Percentiles rank a stretch among this genome's conserved stretches.
phyloP scores from a whole-genome alignment of 2,888 invertebrate species.

The Apamea monoglypha region DNA sequence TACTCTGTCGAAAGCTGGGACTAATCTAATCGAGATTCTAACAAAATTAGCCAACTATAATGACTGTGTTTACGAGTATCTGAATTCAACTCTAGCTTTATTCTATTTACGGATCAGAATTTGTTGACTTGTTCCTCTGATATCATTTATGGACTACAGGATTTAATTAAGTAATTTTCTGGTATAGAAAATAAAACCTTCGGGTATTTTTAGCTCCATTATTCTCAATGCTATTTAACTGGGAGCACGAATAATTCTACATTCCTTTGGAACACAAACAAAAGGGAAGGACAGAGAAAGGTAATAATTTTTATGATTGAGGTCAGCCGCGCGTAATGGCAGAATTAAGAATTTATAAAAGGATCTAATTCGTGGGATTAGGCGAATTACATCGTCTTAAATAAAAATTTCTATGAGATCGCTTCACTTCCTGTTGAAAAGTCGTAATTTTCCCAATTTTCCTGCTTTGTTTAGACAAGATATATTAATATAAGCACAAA shows the following conservation, averaged over 20 bases:
- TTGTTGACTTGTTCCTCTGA: constrained; percentile 1
- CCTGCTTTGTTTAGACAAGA: constrained; percentile 33
- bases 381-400: constrained; percentile 50
- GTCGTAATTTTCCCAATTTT: constrained; percentile 24
- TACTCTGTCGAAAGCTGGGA: constrained; percentile 20
- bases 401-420: constrained; percentile 50
- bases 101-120: constrained; percentile 18
- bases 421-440: constrained; percentile 22
- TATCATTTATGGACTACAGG: not conserved
- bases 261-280: constrained; percentile 19
- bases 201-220: constrained; percentile 8
- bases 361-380: constrained; percentile 46
- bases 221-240: constrained; percentile 2
- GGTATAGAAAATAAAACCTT: not conserved
- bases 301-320: constrained; percentile 17
- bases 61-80: constrained; percentile 36
- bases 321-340: constrained; percentile 25
- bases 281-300: constrained; percentile 5
- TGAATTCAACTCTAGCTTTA: constrained; percentile 14
- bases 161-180: not conserved
- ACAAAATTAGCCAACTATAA: constrained; percentile 35
- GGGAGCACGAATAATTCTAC: constrained; percentile 33
- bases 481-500: constrained; percentile 34
- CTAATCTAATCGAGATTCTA: constrained; percentile 33
- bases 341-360: constrained; percentile 53